A percentile compares a stretch with the other conserved stretches of the same genome.
Conservation (phyloP, 2,888 invertebrate genomes). For the Pyrrhia umbra region DNA sequence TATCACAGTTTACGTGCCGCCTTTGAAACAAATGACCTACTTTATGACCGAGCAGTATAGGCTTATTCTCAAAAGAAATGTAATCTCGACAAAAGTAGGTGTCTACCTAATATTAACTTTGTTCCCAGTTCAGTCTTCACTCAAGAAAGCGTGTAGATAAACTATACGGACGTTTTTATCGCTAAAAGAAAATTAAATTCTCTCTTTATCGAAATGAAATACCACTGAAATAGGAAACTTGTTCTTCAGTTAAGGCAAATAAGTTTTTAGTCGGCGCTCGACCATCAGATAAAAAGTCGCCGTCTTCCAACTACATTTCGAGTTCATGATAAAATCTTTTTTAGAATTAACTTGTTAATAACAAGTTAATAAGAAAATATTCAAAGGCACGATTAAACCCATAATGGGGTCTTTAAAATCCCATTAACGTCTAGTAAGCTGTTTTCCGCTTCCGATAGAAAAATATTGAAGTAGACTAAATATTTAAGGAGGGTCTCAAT, state of each 20-base stretch:
- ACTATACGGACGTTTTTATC: constrained; percentile 60
- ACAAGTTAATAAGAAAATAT: constrained; percentile 18
- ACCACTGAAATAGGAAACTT: constrained; percentile 61
- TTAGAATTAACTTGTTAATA: constrained; percentile 27
- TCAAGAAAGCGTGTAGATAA: constrained; percentile 57
- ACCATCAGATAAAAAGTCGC: constrained; percentile 74
- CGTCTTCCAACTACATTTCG: constrained; percentile 67
- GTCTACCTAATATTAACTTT: constrained; percentile 48
- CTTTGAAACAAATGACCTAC: constrained; percentile 78
- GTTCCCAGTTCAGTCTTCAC: constrained; percentile 38
- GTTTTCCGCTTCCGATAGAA: constrained; percentile 1
- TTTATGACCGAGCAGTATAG: constrained; percentile 69
- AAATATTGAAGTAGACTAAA: constrained; percentile 24
- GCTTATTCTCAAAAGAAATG: constrained; percentile 72
- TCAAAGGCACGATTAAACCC: constrained; percentile 18
- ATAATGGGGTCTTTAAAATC: constrained; percentile 29
- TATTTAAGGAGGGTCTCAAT: constrained; percentile 32
- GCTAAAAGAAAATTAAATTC: constrained; percentile 65
- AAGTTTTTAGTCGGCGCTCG: constrained; percentile 68
- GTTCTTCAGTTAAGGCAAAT: constrained; percentile 67
- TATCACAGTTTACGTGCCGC: constrained; percentile 81
- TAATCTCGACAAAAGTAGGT: constrained; percentile 60
- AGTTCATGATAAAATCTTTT: constrained; percentile 37
- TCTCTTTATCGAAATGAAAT: constrained; percentile 51
- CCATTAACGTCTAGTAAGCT: constrained; percentile 13